A percentile compares a stretch with the other conserved stretches of the same genome.
These are phyloP conservation scores for Aldrovandia affinis DNA, from an alignment of 2,797 vertebrate genomes.

Conservation along the genomic window DNA sequence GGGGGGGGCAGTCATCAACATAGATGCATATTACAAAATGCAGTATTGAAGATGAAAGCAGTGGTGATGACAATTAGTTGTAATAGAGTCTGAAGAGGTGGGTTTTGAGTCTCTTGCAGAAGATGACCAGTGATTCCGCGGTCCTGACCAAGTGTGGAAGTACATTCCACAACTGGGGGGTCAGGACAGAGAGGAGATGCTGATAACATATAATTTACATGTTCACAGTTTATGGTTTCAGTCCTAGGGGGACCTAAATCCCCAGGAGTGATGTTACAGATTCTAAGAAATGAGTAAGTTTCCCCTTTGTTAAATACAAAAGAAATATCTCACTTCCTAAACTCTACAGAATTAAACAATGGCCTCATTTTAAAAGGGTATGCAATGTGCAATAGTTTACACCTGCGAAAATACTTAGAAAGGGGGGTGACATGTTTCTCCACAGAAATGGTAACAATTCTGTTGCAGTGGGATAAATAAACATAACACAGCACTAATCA, in stretches of 20 bases:
- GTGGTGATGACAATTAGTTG: too few species aligned
- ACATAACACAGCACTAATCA: not conserved
- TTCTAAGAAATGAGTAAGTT: not conserved
- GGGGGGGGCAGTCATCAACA: too few species aligned
- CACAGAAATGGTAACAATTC: not conserved
- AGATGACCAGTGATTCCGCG: too few species aligned
- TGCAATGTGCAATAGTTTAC: not conserved
- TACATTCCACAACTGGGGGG: too few species aligned
- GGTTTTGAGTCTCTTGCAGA: too few species aligned
- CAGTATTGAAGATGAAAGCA: too few species aligned
- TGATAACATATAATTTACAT: too few species aligned
- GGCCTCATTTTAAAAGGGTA: not conserved
- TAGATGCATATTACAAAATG: too few species aligned
- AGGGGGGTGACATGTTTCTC: not conserved
- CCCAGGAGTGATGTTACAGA: not conserved
- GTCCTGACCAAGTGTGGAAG: too few species aligned
- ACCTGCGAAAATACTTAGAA: not conserved
- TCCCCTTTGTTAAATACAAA: not conserved
- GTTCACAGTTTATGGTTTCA: not conserved
- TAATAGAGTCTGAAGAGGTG: too few species aligned
- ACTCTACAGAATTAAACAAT: not conserved
- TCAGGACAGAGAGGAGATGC: too few species aligned
- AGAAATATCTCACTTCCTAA: not conserved
- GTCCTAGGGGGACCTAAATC: not conserved
- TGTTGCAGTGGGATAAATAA: slow-evolving; percentile 2